phyloP scores from a whole-genome alignment of 2,113 vertebrate genomes.

The Pelecanoides urinatrix region DNA sequence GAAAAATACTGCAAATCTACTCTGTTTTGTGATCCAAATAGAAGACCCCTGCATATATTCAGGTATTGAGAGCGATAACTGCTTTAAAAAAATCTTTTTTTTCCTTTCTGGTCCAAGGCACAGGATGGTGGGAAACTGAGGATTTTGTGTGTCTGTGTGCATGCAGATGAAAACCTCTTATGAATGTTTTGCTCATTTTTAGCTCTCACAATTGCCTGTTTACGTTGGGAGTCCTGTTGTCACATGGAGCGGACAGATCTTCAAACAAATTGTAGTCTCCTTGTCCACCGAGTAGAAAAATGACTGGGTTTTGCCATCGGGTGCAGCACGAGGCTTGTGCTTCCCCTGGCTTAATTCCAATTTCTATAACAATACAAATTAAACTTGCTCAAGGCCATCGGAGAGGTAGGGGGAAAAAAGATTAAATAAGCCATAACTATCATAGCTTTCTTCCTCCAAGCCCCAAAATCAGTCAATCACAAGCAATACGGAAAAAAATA shows the following conservation, averaged over 20 bases:
- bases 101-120: neutral
- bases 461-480: slow-evolving; percentile 27
- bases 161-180: slow-evolving; percentile 4
- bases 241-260: neutral
- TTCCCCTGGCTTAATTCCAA: slow-evolving; percentile 39
- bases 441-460: neutral
- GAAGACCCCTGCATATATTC: neutral
- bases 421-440: slow-evolving; percentile 21
- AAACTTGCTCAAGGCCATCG: neutral
- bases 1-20: neutral
- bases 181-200: slow-evolving; percentile 8
- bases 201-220: slow-evolving; percentile 19
- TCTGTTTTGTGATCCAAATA: neutral
- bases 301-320: slow-evolving; percentile 29
- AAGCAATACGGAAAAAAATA: neutral
- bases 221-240: neutral
- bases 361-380: slow-evolving; percentile 49
- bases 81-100: neutral
- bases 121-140: neutral
- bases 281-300: neutral
- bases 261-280: slow-evolving; percentile 2
- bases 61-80: neutral
- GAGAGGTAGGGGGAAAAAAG: neutral
- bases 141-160: neutral
- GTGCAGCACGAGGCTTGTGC: neutral